Conservation (phyloP, 2,113 vertebrate species). For the Cochlearius cochlearius region DNA sequence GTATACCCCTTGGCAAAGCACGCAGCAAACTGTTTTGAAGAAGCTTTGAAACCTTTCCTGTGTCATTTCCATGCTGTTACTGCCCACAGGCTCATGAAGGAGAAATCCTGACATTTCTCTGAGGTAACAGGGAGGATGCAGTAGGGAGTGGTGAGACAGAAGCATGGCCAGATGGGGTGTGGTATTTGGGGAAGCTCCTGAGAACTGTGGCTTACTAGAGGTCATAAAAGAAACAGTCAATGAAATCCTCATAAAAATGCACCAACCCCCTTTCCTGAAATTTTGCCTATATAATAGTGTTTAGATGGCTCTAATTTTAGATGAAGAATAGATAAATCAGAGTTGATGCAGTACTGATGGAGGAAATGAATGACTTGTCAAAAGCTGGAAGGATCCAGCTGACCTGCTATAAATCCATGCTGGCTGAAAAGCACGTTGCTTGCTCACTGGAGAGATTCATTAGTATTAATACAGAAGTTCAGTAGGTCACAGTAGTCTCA, state of each 20-base stretch:
- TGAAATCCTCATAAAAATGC: neutral
- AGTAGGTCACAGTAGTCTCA: constrained; percentile 34
- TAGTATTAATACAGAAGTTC: constrained; percentile 46
- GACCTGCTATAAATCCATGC: neutral
- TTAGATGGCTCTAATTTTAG: neutral
- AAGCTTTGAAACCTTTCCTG: neutral
- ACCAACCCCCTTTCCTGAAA: neutral
- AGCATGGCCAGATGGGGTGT: neutral
- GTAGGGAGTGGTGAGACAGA: neutral
- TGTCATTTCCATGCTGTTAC: neutral
- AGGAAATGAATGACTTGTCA: neutral
- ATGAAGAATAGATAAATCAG: neutral
- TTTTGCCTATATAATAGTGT: neutral
- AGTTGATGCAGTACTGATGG: neutral
- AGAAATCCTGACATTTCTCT: neutral
- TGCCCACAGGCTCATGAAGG: neutral
- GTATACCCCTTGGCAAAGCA: neutral
- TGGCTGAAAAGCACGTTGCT: neutral
- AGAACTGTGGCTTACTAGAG: neutral
- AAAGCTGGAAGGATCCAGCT: neutral
- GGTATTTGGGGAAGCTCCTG: neutral
- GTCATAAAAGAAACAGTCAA: neutral
- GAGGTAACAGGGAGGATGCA: neutral
- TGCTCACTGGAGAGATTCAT: constrained; percentile 5
- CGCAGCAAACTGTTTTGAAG: neutral